Percentiles rank a stretch among this genome's conserved stretches.
Evolutionary conservation across 2,888 invertebrate species (phyloP).

Genomic region (Drosophila hawaiiensis): DNA sequence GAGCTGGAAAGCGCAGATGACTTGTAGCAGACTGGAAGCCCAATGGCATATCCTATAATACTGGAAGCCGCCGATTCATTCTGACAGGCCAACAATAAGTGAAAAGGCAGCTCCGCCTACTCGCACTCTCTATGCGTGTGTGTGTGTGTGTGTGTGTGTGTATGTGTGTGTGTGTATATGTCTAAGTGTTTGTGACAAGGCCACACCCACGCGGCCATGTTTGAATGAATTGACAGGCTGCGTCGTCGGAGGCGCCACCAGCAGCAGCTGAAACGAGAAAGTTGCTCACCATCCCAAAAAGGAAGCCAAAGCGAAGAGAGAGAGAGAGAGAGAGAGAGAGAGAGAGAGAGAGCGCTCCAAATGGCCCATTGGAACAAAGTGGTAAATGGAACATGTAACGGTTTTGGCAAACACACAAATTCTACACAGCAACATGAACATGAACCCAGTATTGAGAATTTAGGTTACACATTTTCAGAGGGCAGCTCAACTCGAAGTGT

Average conservation of each 20-base stretch:
- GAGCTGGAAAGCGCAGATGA: slow-evolving; percentile 64
- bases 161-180: slow-evolving; percentile 13
- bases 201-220: slow-evolving; percentile 86
- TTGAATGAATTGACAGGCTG: slow-evolving; percentile 75
- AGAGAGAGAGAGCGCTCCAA: neutral
- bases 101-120: slow-evolving; percentile 72
- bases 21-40: slow-evolving; percentile 28
- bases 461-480: slow-evolving; percentile 75
- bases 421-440: slow-evolving; percentile 54
- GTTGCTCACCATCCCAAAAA: slow-evolving; percentile 34
- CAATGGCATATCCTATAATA: slow-evolving; percentile 31
- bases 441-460: slow-evolving; percentile 62
- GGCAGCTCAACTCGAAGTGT: slow-evolving; percentile 30
- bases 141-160: slow-evolving; percentile 20
- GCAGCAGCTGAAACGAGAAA: slow-evolving; percentile 57
- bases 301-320: slow-evolving; percentile 2
- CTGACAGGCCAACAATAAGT: slow-evolving; percentile 50
- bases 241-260: slow-evolving; percentile 22
- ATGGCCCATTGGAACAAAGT: slow-evolving; percentile 36
- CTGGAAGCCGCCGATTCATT: slow-evolving; percentile 65
- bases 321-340: slow-evolving; percentile 5
- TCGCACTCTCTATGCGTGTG: slow-evolving; percentile 14
- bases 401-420: slow-evolving; percentile 31
- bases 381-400: slow-evolving; percentile 60
- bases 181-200: slow-evolving; percentile 53